phyloP scores from a whole-genome alignment of 1,140 invertebrate species.

The Metaphire vulgaris region DNA sequence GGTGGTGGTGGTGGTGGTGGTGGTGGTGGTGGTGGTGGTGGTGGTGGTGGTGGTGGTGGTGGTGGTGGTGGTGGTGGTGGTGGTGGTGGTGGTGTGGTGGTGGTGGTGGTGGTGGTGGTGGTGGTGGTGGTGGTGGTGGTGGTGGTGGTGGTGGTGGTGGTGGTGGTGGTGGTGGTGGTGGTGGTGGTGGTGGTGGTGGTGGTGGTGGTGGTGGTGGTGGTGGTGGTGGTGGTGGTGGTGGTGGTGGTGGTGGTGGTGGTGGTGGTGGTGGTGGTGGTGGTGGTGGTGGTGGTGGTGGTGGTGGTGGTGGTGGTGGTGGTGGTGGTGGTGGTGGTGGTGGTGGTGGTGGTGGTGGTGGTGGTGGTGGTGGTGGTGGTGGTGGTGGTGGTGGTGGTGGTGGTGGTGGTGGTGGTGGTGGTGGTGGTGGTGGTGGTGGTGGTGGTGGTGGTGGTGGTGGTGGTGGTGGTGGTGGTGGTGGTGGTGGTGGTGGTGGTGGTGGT shows the following conservation, averaged over 20 bases:
- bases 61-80: slow-evolving; percentile 12
- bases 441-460: slow-evolving; percentile 12
- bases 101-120: slow-evolving; percentile 2
- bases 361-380: slow-evolving; percentile 14
- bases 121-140: slow-evolving; percentile 14
- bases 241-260: slow-evolving; percentile 14
- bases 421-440: slow-evolving; percentile 12
- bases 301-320: slow-evolving; percentile 14
- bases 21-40: slow-evolving; percentile 12
- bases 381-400: slow-evolving; percentile 12
- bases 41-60: slow-evolving; percentile 14
- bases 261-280: slow-evolving; percentile 12
- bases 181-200: slow-evolving; percentile 14
- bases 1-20: slow-evolving; percentile 12
- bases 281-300: slow-evolving; percentile 12
- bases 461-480: slow-evolving; percentile 12
- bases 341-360: slow-evolving; percentile 9
- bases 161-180: slow-evolving; percentile 10
- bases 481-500: slow-evolving; percentile 14
- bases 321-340: slow-evolving; percentile 12
- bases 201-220: slow-evolving; percentile 12
- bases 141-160: slow-evolving; percentile 12
- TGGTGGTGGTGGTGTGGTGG: slow-evolving; percentile 8
- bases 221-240: slow-evolving; percentile 12
- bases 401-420: slow-evolving; percentile 12